Evolutionary conservation across 2,888 invertebrate species (phyloP).

Genomic region (Trichacis sp.): DNA sequence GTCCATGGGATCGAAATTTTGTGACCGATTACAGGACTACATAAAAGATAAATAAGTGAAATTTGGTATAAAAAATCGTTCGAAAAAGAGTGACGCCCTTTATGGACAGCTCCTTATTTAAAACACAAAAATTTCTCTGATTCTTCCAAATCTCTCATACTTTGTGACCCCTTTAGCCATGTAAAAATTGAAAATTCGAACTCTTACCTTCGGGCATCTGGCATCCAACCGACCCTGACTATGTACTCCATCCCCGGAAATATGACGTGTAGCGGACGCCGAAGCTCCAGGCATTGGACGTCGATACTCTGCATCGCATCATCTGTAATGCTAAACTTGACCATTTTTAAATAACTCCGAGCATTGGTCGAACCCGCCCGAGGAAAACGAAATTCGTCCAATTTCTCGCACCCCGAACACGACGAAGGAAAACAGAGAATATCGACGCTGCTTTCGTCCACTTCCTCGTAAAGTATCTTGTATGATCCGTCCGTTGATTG

Average conservation of each 20-base stretch:
- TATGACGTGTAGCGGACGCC: constrained; percentile 81
- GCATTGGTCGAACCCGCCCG: constrained; percentile 92
- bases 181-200: too few relatives aligned
- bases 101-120: too few relatives aligned
- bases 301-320: constrained; percentile 79
- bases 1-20: too few relatives aligned
- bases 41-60: too few relatives aligned
- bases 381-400: constrained; percentile 90
- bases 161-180: too few relatives aligned
- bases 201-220: constrained; percentile 85
- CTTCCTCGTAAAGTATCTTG: constrained; percentile 88
- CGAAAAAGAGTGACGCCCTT: too few relatives aligned
- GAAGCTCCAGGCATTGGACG: constrained; percentile 80
- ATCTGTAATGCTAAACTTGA: constrained; percentile 79
- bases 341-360: constrained; percentile 87
- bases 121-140: too few relatives aligned
- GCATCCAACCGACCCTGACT: constrained; percentile 95
- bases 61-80: too few relatives aligned
- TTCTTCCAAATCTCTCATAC: too few relatives aligned
- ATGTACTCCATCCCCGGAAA: constrained; percentile 97
- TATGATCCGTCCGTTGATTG: constrained; percentile 79
- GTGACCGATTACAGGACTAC: too few relatives aligned
- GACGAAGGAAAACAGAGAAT: constrained; percentile 90
- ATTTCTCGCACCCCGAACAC: constrained; percentile 81
- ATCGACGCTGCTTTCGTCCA: constrained; percentile 91